These are phyloP conservation scores for Spea bombifrons DNA, from an alignment of 2,113 vertebrate species.

Conservation along the genomic window DNA sequence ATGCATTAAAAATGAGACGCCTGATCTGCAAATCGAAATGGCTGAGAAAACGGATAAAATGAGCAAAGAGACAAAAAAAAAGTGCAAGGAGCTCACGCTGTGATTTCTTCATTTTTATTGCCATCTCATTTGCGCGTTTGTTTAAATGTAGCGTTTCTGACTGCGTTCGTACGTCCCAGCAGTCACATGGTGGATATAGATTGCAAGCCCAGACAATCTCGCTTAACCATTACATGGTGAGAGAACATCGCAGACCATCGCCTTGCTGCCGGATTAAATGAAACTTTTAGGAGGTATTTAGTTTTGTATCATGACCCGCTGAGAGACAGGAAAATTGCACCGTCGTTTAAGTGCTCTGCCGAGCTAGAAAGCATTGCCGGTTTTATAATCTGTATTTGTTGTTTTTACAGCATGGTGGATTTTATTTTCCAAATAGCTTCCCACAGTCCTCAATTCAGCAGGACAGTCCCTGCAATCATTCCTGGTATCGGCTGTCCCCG, in stretches of 20 bases:
- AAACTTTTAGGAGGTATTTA: conserved; percentile 18
- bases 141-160: conserved; percentile 5
- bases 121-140: conserved; percentile 5
- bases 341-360: neutral
- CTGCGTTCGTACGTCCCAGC: neutral
- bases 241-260: neutral
- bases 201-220: neutral
- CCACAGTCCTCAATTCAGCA: too few species aligned
- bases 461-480: too few species aligned
- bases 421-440: too few species aligned
- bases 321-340: neutral
- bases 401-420: neutral
- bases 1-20: conserved; percentile 1
- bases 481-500: too few species aligned
- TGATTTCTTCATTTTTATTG: neutral
- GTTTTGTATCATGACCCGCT: conserved; percentile 19
- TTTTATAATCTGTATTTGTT: neutral
- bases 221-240: neutral
- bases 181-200: neutral
- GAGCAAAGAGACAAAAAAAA: neutral
- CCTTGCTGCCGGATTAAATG: neutral
- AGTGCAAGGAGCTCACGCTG: conserved; percentile 4
- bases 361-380: neutral
- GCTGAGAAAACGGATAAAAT: conserved; percentile 6
- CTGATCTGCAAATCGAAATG: conserved; percentile 14